Evolutionary conservation across 1,140 invertebrate species (phyloP), one percentile per base, ranked within the genome.

Genomic region (Holotrichia oblita): DNA sequence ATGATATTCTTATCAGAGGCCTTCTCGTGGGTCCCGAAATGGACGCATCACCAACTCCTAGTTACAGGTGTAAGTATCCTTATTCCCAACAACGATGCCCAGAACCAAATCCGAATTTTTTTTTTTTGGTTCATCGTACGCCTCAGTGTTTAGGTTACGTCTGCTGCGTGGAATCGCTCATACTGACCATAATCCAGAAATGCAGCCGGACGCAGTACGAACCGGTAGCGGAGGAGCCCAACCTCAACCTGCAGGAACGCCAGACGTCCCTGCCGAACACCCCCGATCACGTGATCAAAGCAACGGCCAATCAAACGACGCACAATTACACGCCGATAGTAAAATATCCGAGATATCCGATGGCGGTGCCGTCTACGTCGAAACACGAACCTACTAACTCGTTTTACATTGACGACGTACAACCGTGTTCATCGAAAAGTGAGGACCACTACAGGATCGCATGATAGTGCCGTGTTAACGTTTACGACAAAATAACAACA

Each of bases 1-100:
- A 89, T 91, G 86, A 89, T 92, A 80, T 90, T 92, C 83, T 90
- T 91, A 87, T 89, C 91, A 81, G 91, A 91, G 79, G 89, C 89
- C 81, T 92, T 91, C 83, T 87, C 88, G 34, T 91, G 89, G 90
- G 90, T 92, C 78, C 90, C 91, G 44, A 90, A 90, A 83, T 87
- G 86, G 86, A 86, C 85, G 78, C 83, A 85, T 79, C 84, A 86
- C 73, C 86, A 87, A 81, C 79, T 87, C 78, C 79, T 86, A 81
- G 81, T 87, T 22, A 86, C 86, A 73, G 86, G 86, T 73, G 86
- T 87, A 85, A 84, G 85, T 64, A 77, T 24, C n/a, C 12, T 17
- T 61, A 10, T 72, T 34, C 10, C 40, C 10, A 77, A 40, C 12
- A 48, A 3, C 12, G n/a, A 14, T 10, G 44, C 6, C 12, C 12